Evolutionary conservation across 2,888 invertebrate species (phyloP).

Genomic region (Monochamus alternatus): DNA sequence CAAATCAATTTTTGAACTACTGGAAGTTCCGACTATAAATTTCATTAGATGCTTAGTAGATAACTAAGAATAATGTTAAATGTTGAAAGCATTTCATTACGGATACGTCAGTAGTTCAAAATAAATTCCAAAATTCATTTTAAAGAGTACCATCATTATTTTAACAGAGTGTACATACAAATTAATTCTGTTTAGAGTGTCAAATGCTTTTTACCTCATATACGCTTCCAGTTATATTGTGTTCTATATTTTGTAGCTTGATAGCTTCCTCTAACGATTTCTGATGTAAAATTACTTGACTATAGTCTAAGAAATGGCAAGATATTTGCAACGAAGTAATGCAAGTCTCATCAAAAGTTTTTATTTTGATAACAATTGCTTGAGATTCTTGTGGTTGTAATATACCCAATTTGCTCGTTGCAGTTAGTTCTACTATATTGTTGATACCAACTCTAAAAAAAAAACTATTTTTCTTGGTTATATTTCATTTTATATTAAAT

Average conservation of each 20-base stretch:
- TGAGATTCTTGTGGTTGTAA: slow-evolving; percentile 66
- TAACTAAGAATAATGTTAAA: too few relatives aligned
- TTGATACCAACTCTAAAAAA: slow-evolving; percentile 51
- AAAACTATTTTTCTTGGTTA: slow-evolving; percentile 8
- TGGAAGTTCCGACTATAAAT: too few relatives aligned
- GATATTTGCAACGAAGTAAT: slow-evolving; percentile 60
- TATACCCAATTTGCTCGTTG: slow-evolving; percentile 58
- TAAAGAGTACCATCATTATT: too few relatives aligned
- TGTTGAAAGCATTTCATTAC: too few relatives aligned
- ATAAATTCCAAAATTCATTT: too few relatives aligned
- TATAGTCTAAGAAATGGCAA: slow-evolving; percentile 68
- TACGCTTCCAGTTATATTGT: slow-evolving; percentile 60
- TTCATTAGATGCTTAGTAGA: too few relatives aligned
- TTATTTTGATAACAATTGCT: slow-evolving; percentile 64
- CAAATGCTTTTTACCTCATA: slow-evolving; percentile 60
- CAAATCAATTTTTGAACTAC: too few relatives aligned
- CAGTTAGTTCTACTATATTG: slow-evolving; percentile 48
- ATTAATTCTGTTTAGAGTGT: neutral
- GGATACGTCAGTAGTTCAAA: too few relatives aligned
- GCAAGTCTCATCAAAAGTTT: slow-evolving; percentile 64
- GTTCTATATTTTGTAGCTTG: slow-evolving; percentile 57
- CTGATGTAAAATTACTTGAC: slow-evolving; percentile 64
- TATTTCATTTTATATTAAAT: neutral
- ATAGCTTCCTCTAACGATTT: slow-evolving; percentile 60
- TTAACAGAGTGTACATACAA: too few relatives aligned